These are phyloP conservation scores for Panthera leo DNA, from an alignment of 2,113 vertebrate genomes.

Conservation along the genomic window DNA sequence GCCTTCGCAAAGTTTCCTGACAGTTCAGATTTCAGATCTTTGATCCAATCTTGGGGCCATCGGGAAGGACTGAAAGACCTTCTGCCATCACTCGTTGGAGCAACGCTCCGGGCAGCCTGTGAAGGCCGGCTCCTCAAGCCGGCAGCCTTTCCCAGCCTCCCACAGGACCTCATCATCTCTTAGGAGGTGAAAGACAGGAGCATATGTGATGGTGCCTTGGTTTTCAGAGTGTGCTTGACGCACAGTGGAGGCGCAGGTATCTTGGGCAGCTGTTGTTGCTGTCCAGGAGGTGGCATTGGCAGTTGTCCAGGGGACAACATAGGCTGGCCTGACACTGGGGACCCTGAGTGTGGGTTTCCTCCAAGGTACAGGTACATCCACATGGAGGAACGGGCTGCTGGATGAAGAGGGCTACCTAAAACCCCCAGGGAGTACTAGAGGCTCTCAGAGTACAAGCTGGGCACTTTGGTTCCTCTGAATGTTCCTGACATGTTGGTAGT, in stretches of 20 bases:
- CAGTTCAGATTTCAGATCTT: constrained; percentile 95
- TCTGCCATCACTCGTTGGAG: constrained; percentile 91
- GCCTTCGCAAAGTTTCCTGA: constrained; percentile 94
- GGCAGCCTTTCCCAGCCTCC: constrained; percentile 97
- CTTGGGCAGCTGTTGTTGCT: constrained; percentile 80
- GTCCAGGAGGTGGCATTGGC: constrained; percentile 60
- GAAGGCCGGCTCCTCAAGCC: constrained; percentile 94
- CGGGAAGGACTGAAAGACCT: constrained; percentile 93
- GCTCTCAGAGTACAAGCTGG: constrained; percentile 76
- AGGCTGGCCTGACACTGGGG: constrained; percentile 85
- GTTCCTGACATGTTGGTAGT: constrained; percentile 70
- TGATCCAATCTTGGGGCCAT: constrained; percentile 95
- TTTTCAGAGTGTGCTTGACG: constrained; percentile 86
- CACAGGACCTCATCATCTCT: constrained; percentile 93
- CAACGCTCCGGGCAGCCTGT: constrained; percentile 93
- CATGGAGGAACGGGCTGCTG: constrained; percentile 85
- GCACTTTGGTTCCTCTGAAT: constrained; percentile 75
- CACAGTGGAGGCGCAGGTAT: constrained; percentile 81
- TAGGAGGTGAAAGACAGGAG: constrained; percentile 90
- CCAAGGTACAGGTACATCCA: constrained; percentile 90
- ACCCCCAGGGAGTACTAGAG: constrained; percentile 74
- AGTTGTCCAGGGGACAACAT: constrained; percentile 78
- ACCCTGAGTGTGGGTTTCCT: constrained; percentile 86
- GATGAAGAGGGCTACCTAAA: constrained; percentile 85
- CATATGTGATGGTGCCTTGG: constrained; percentile 89